Percentiles rank a stretch among this genome's conserved stretches.
Evolutionary conservation across 2,113 vertebrate species (phyloP).

Genomic region (Esox niger): DNA sequence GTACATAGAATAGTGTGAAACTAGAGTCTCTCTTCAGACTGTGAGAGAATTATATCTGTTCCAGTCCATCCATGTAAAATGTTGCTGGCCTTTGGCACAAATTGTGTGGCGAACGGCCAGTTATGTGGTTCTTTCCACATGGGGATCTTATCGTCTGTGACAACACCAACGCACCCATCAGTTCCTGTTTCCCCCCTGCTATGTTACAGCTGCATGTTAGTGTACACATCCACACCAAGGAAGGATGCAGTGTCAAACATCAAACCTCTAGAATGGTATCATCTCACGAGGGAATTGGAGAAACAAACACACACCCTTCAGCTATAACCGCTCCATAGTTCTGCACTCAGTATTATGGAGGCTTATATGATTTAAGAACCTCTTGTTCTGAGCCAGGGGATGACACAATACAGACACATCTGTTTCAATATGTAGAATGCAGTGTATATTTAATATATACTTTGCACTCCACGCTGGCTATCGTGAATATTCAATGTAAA

Average conservation of each 20-base stretch:
- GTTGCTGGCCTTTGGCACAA: background rate
- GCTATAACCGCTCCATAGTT: background rate
- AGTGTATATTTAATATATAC: conserved; percentile 1
- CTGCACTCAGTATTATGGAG: background rate
- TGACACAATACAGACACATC: background rate
- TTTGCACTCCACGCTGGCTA: background rate
- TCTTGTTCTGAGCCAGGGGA: background rate
- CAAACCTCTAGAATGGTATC: background rate
- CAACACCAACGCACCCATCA: background rate
- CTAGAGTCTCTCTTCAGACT: too few relatives aligned
- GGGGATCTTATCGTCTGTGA: background rate
- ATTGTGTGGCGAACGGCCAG: background rate
- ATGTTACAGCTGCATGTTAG: background rate
- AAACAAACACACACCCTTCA: background rate
- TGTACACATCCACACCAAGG: background rate
- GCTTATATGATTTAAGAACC: background rate
- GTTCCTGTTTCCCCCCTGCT: background rate
- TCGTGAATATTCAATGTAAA: background rate
- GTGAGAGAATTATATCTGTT: background rate
- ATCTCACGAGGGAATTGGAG: background rate
- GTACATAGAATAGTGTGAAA: too few relatives aligned
- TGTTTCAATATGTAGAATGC: background rate
- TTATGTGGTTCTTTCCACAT: background rate
- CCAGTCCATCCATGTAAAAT: background rate
- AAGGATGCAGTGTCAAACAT: background rate